These are phyloP conservation scores for Uropsilus gracilis DNA, from an alignment of 2,113 vertebrate species.

Conservation along the genomic window DNA sequence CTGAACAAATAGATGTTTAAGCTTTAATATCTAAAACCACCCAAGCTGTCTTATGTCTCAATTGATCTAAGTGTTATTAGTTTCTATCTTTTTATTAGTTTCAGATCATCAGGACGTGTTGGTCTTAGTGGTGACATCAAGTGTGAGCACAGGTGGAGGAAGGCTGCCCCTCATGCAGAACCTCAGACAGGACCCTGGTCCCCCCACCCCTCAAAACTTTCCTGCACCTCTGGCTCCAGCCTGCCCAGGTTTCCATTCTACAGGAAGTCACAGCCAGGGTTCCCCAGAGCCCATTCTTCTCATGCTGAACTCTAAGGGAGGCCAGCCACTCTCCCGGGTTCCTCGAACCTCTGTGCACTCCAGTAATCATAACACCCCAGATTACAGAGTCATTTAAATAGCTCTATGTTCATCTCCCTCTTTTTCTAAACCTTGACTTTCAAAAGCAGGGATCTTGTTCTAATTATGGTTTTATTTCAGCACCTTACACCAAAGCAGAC, in stretches of 20 bases:
- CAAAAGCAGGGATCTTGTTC: neutral
- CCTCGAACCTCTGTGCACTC: neutral
- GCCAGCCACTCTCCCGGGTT: too few relatives aligned
- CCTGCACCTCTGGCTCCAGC: neutral
- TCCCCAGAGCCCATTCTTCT: neutral
- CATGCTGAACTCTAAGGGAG: accelerated
- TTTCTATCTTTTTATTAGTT: neutral
- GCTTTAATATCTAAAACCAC: neutral
- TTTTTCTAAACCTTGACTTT: neutral
- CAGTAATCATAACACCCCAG: neutral
- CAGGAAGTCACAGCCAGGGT: neutral
- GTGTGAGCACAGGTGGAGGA: neutral
- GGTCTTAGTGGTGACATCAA: neutral
- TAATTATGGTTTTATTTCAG: neutral
- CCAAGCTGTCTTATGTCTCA: neutral
- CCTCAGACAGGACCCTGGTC: too few relatives aligned
- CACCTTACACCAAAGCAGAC: neutral
- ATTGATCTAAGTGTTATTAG: neutral
- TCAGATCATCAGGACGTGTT: neutral
- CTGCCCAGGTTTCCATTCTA: neutral
- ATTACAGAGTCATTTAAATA: neutral
- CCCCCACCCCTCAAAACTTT: accelerated
- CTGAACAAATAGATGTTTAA: neutral
- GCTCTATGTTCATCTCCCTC: neutral
- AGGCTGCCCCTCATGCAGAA: neutral